These are phyloP conservation scores for Lasioglossum malachurum DNA, from an alignment of 2,888 invertebrate genomes.

Conservation along the genomic window DNA sequence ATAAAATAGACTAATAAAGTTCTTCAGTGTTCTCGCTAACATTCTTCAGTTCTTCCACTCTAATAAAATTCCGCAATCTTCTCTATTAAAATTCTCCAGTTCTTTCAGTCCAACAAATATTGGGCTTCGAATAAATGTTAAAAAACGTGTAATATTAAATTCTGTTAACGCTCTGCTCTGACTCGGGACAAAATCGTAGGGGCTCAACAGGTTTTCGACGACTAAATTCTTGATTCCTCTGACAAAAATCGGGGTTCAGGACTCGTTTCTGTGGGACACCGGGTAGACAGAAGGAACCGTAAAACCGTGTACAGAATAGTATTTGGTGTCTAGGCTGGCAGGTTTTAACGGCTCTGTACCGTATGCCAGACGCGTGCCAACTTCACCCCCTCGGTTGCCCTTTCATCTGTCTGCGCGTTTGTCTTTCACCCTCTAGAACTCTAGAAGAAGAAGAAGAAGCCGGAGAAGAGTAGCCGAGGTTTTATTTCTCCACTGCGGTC, in stretches of 20 bases:
- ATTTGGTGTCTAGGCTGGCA: slow-evolving; percentile 72
- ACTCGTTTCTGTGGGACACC: slow-evolving; percentile 62
- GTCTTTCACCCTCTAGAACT: slow-evolving; percentile 39
- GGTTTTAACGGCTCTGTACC: slow-evolving; percentile 72
- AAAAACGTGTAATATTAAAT: neutral
- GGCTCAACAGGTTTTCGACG: neutral
- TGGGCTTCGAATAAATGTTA: too few species aligned
- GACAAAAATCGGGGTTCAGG: slow-evolving; percentile 48
- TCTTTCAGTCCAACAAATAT: neutral
- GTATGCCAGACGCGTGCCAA: slow-evolving; percentile 82
- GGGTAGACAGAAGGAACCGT: slow-evolving; percentile 62
- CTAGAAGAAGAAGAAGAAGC: slow-evolving; percentile 47
- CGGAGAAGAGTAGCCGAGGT: slow-evolving; percentile 39
- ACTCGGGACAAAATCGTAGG: neutral
- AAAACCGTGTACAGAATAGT: slow-evolving; percentile 72
- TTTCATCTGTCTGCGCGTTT: slow-evolving; percentile 48
- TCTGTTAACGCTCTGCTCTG: neutral
- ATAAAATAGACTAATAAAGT: neutral
- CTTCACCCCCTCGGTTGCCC: slow-evolving; percentile 54
- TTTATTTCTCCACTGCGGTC: slow-evolving; percentile 54
- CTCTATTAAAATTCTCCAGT: neutral
- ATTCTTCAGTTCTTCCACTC: too few species aligned
- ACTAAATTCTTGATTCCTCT: neutral
- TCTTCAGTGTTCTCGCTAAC: too few species aligned
- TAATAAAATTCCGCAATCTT: too few species aligned